Base-by-base conservation (phyloP, 2,797 vertebrate genomes). In the Champsocephalus gunnari region DNA sequence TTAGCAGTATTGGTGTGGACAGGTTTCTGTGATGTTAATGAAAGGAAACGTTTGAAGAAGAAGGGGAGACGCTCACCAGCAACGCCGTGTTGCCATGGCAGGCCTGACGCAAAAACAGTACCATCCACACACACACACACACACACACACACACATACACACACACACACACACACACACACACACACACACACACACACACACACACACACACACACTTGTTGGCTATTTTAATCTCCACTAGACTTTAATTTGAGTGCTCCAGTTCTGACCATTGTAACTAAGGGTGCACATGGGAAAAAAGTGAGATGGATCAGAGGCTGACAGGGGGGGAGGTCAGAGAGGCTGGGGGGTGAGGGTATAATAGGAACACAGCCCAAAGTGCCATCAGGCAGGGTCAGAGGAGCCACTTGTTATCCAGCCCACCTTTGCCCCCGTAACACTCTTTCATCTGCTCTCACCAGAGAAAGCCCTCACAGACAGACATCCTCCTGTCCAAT, bases 51-150 rank as follows among this genome's bases (percentile, higher is more conserved):
- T 90, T 90, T 89, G 85, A 92, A 87, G 87, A 86, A 79, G 77
- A 88, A 87, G 82, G 81, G 81, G 86, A 89, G 88, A 88, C 5
- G 49, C 73, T 91, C 72, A 80, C 83, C 81, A 86, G 84, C 81
- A 81, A 82, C 85, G 88, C 76, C 79, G 19, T 70, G 94, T 95
- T 94, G 91, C 92, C 92, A 94, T 95, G 93, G 92, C 85, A 94
- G 80, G 85, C 83, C 82, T 93, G 92, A 94, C 85, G 88, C 92
- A 92, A 74, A 53, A 71, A 66, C 58, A 77, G 53, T 76, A 81
- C 85, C 83, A 68, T 85, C 82, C 73, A 57, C 68, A 78, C 67
- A 56, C 75, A 78, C 67, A 56, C 75, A 61, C 56, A 58, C 14
- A 66, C 17, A 49, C 24, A 71, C 51, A 54, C 61, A 61, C 68